Evolutionary conservation across 2,113 vertebrate species (phyloP).

Genomic region (Romanogobio albipinnatus): DNA sequence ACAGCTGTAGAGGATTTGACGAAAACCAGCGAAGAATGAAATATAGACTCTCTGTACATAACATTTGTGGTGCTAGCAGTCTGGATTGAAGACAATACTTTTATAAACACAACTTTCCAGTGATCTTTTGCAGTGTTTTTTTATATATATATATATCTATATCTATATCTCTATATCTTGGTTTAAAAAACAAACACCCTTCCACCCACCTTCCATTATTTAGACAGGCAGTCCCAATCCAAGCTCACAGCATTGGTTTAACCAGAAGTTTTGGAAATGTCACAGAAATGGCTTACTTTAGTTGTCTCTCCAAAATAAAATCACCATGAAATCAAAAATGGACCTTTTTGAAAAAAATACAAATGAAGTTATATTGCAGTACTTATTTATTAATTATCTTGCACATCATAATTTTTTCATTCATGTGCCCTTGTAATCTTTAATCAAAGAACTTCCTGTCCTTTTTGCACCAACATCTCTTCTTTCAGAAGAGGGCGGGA

Average conservation of each 20-base stretch:
- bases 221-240: neutral
- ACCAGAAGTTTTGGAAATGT: neutral
- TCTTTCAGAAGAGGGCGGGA: too few species aligned
- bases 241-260: neutral
- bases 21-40: neutral
- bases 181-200: neutral
- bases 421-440: too few species aligned
- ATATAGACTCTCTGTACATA: neutral
- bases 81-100: neutral
- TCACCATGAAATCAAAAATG: too few species aligned
- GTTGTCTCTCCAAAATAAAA: neutral
- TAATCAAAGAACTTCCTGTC: too few species aligned
- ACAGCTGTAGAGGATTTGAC: slow-evolving; percentile 16
- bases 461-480: too few species aligned
- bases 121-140: neutral
- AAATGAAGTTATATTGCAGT: too few species aligned
- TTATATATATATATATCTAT: neutral
- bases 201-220: neutral
- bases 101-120: neutral
- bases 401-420: too few species aligned
- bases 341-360: too few species aligned
- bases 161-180: too few species aligned
- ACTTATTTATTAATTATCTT: too few species aligned
- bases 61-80: neutral
- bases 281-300: neutral